Evolutionary conservation across 1,140 invertebrate species (phyloP).

Genomic region (Diabrotica undecimpunctata): DNA sequence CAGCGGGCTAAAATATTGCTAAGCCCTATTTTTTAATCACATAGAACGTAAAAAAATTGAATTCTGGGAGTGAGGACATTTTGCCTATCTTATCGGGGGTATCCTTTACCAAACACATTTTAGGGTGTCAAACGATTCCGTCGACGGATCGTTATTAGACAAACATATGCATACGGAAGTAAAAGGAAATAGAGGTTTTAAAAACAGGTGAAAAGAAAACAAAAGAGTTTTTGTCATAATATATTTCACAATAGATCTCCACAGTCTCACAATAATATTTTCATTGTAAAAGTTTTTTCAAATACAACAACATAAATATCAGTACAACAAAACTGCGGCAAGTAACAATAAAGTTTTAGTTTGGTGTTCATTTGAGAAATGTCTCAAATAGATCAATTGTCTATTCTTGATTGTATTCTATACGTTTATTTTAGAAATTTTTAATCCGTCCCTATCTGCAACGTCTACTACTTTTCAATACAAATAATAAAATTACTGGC

Average conservation of each 20-base stretch:
- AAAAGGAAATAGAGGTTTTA: background rate
- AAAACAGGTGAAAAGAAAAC: background rate
- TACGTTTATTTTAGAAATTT: slow-evolving; percentile 22
- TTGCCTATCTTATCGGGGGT: no score
- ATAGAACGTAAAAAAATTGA: no score
- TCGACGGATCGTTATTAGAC: no score
- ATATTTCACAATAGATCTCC: slow-evolving; percentile 35
- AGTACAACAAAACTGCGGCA: slow-evolving; percentile 36
- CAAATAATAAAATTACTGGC: no score
- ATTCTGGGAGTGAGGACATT: no score
- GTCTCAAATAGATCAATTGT: slow-evolving; percentile 23
- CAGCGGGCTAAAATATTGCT: no score
- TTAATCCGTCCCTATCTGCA: slow-evolving; percentile 24
- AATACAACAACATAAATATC: slow-evolving; percentile 31
- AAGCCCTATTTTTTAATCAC: no score
- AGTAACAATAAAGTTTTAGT: slow-evolving; percentile 27
- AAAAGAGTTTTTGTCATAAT: slow-evolving; percentile 15
- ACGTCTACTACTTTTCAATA: background rate
- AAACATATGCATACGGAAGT: no score
- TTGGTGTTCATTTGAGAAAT: slow-evolving; percentile 28
- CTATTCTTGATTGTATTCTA: slow-evolving; percentile 25
- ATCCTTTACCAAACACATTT: no score
- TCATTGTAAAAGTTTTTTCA: slow-evolving; percentile 34
- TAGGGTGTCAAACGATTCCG: no score
- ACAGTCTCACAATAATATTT: slow-evolving; percentile 37